phyloP scores from a whole-genome alignment of 2,797 vertebrate genomes.

The Meriones psammophilus region DNA sequence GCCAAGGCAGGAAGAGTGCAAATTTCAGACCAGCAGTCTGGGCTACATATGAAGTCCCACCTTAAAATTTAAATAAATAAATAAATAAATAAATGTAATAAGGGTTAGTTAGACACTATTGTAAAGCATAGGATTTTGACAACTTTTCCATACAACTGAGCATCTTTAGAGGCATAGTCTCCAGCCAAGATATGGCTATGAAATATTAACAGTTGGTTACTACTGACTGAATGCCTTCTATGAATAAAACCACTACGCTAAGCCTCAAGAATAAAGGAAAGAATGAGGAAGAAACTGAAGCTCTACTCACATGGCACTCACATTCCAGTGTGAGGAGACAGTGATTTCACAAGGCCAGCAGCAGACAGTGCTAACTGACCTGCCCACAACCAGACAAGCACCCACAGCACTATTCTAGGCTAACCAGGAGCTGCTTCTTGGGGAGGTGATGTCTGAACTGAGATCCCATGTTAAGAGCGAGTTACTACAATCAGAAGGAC shows the following conservation, averaged over 20 bases:
- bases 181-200: not conserved
- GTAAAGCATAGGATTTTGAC: slow-evolving; percentile 5
- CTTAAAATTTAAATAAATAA: not conserved
- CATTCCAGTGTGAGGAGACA: not conserved
- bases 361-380: not conserved
- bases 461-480: not conserved
- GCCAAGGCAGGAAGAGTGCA: not conserved
- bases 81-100: slow-evolving; percentile 8
- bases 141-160: not conserved
- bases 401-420: not conserved
- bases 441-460: not conserved
- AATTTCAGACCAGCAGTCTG: not conserved
- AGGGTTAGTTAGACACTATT: slow-evolving; percentile 1
- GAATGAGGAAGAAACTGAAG: slow-evolving; percentile 37
- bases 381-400: not conserved
- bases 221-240: slow-evolving; percentile 3
- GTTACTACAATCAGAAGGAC: slow-evolving; percentile 23
- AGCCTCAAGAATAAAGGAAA: slow-evolving; percentile 42
- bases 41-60: not conserved
- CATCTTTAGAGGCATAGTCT: not conserved
- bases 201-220: slow-evolving; percentile 39
- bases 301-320: not conserved
- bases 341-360: slow-evolving; percentile 50
- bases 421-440: not conserved
- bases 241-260: not conserved